A percentile compares a stretch with the other conserved stretches of the same genome.
Evolutionary conservation across 2,113 vertebrate genomes (phyloP).

Genomic region (Amphilophus citrinellus): DNA sequence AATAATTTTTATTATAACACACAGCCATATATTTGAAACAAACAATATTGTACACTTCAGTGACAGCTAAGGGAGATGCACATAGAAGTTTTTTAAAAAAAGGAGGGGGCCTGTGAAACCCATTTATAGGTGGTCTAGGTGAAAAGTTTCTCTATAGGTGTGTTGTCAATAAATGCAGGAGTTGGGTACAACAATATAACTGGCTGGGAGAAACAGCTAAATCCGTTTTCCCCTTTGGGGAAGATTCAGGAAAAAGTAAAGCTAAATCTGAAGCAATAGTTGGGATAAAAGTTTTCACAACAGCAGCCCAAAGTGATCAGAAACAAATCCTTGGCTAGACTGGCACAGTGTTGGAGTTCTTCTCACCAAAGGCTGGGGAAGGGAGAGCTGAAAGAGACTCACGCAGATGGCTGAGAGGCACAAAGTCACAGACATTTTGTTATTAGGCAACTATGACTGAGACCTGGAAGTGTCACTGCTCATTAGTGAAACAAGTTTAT

Average conservation of each 20-base stretch:
- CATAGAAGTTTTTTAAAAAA: neutral
- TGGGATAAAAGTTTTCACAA: conserved; percentile 20
- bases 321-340: conserved; percentile 46
- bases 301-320: conserved; percentile 53
- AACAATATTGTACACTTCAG: conserved; percentile 9
- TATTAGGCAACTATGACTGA: conserved; percentile 52
- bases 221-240: conserved; percentile 1
- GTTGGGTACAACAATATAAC: neutral
- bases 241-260: conserved; percentile 25
- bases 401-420: conserved; percentile 49
- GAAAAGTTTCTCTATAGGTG: neutral
- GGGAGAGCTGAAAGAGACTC: conserved; percentile 46
- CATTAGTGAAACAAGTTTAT: conserved; percentile 72
- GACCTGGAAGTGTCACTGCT: conserved; percentile 69
- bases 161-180: conserved; percentile 14
- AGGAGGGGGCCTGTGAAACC: neutral
- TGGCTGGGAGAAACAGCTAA: conserved; percentile 17
- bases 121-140: conserved; percentile 4
- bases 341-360: conserved; percentile 11
- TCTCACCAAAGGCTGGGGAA: conserved; percentile 16
- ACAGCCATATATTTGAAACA: neutral
- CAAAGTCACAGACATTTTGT: conserved; percentile 60
- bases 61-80: neutral
- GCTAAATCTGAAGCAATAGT: conserved; percentile 24
- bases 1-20: too few relatives aligned